A percentile compares a stretch with the other conserved stretches of the same genome.
Conservation (phyloP, 2,113 vertebrate genomes). For the Archocentrus centrarchus region DNA sequence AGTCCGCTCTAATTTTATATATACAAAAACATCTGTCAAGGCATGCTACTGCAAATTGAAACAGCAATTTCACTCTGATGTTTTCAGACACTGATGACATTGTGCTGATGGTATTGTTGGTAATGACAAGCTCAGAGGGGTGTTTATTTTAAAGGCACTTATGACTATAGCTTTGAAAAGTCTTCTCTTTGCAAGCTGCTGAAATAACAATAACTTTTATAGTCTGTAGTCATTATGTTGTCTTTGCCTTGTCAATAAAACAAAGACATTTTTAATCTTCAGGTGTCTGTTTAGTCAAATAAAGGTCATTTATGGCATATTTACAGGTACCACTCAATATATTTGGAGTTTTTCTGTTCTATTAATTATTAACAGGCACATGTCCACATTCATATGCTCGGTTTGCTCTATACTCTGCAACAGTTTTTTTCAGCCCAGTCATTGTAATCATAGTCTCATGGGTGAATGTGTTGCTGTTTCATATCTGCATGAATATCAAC, state of each 20-base stretch:
- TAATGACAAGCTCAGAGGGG: constrained; percentile 67
- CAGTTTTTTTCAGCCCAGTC: background rate
- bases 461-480: background rate
- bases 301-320: constrained; percentile 35
- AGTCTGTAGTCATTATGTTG: constrained; percentile 43
- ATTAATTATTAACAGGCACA: background rate
- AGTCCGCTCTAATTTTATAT: constrained; percentile 53
- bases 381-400: background rate
- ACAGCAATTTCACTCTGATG: constrained; percentile 56
- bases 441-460: background rate
- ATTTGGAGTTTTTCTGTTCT: background rate
- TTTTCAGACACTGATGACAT: constrained; percentile 66
- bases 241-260: constrained; percentile 45
- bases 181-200: constrained; percentile 67
- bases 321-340: constrained; percentile 23
- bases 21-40: constrained; percentile 69
- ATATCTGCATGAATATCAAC: background rate
- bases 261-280: constrained; percentile 36
- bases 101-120: constrained; percentile 68
- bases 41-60: constrained; percentile 57
- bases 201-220: constrained; percentile 63
- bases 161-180: constrained; percentile 58
- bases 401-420: background rate
- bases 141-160: constrained; percentile 74
- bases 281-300: constrained; percentile 45